Evolutionary conservation across 92 coral and sea anemone genomes (phyloP).

Genomic region (Epizoanthus illoricatus): DNA sequence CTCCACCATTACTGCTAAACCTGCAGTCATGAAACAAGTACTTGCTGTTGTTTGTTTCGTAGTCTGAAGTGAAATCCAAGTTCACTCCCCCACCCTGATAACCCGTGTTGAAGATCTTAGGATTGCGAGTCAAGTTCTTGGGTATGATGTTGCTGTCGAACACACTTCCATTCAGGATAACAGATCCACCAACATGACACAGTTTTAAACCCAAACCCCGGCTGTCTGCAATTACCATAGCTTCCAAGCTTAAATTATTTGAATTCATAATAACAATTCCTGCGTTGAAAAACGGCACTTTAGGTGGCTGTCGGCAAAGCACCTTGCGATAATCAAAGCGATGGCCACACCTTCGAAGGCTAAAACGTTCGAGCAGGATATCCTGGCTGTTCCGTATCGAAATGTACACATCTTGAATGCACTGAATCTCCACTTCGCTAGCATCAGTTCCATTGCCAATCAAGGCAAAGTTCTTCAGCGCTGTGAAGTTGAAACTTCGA

Average conservation of each 20-base stretch:
- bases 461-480: conserved; percentile 38
- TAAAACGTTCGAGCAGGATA: conserved; percentile 50
- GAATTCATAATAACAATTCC: conserved; percentile 69
- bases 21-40: conserved; percentile 64
- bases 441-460: conserved; percentile 42
- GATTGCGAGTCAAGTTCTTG: background rate
- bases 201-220: conserved; percentile 72
- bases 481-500: conserved; percentile 48
- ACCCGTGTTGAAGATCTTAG: conserved; percentile 37
- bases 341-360: conserved; percentile 65
- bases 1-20: conserved; percentile 78
- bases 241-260: conserved; percentile 43
- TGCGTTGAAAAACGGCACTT: conserved; percentile 47
- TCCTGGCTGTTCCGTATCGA: conserved; percentile 61
- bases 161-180: conserved; percentile 48
- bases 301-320: conserved; percentile 12
- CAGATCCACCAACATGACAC: conserved; percentile 67
- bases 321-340: background rate
- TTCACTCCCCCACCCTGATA: conserved; percentile 78
- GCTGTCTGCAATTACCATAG: conserved; percentile 58
- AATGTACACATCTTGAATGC: conserved; percentile 57
- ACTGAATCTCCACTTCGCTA: conserved; percentile 52
- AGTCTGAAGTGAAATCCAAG: conserved; percentile 57
- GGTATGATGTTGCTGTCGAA: conserved; percentile 55
- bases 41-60: conserved; percentile 49